A percentile compares a stretch with the other conserved stretches of the same genome.
These are phyloP conservation scores for Parauchenoglanis ngamensis DNA, from an alignment of 2,797 vertebrate genomes.

Conservation along the genomic window DNA sequence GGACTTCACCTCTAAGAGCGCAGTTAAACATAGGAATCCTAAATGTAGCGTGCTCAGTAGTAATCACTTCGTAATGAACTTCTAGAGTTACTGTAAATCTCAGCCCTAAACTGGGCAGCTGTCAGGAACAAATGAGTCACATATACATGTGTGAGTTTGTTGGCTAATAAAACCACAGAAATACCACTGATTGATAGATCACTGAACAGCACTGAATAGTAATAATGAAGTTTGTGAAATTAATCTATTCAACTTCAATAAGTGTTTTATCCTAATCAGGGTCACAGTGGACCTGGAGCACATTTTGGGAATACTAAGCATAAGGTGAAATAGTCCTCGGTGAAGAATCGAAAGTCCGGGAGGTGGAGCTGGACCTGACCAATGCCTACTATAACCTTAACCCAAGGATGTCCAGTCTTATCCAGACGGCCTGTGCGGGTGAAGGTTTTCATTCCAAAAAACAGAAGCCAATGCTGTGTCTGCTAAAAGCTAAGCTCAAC, in stretches of 20 bases:
- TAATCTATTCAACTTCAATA: background rate
- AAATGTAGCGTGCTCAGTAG: constrained; percentile 28
- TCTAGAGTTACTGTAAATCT: constrained; percentile 29
- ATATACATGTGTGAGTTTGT: background rate
- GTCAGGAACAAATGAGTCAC: constrained; percentile 8
- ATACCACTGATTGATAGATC: background rate
- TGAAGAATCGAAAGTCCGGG: background rate
- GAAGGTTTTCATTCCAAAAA: background rate
- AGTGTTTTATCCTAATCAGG: background rate
- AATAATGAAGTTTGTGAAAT: background rate
- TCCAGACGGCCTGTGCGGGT: background rate
- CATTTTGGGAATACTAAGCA: background rate
- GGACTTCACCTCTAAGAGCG: constrained; percentile 39
- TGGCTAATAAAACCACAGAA: constrained; percentile 19
- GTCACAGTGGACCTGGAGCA: background rate
- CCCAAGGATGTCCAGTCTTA: background rate
- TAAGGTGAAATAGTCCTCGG: background rate
- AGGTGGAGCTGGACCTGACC: background rate
- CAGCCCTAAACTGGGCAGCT: constrained; percentile 41
- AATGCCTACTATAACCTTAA: background rate
- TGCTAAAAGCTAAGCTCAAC: background rate
- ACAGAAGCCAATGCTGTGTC: background rate
- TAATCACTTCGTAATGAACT: constrained; percentile 44
- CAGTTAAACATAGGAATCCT: constrained; percentile 44
- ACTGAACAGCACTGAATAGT: background rate